Conservation (phyloP, 2,113 vertebrate species). For the Verasper variegatus region DNA sequence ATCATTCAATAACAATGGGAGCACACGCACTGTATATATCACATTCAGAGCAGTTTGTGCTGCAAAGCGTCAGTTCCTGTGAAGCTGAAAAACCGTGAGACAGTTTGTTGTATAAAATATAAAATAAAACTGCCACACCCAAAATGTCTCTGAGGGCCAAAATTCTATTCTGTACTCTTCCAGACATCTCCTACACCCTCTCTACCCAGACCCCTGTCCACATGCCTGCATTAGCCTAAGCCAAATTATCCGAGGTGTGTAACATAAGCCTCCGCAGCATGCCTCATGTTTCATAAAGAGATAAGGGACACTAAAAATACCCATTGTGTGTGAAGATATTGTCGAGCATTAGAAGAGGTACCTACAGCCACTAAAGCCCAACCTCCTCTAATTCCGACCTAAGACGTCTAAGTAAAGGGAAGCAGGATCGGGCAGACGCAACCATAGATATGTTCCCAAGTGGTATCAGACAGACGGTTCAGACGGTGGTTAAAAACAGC, state of each 20-base stretch:
- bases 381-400: conserved; percentile 53
- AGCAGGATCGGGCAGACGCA: not conserved
- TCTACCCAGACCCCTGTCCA: conserved; percentile 1
- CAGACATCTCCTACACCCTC: not conserved
- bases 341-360: conserved; percentile 59
- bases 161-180: conserved; percentile 26
- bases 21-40: not conserved
- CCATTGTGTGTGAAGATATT: conserved; percentile 55
- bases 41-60: conserved; percentile 9
- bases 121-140: conserved; percentile 10
- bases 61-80: conserved; percentile 31
- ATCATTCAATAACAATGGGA: conserved; percentile 11
- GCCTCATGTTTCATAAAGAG: conserved; percentile 19
- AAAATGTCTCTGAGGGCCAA: conserved; percentile 48
- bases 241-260: not conserved
- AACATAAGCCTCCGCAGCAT: too few relatives aligned
- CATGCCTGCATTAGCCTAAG: conserved; percentile 58
- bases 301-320: conserved; percentile 69
- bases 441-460: too few relatives aligned
- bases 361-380: conserved; percentile 25
- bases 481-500: too few relatives aligned
- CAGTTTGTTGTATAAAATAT: conserved; percentile 14
- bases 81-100: conserved; percentile 23
- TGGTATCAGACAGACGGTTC: too few relatives aligned
- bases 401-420: conserved; percentile 34